phyloP scores from a whole-genome alignment of 2,888 invertebrate genomes.

The Epinotia nisella region DNA sequence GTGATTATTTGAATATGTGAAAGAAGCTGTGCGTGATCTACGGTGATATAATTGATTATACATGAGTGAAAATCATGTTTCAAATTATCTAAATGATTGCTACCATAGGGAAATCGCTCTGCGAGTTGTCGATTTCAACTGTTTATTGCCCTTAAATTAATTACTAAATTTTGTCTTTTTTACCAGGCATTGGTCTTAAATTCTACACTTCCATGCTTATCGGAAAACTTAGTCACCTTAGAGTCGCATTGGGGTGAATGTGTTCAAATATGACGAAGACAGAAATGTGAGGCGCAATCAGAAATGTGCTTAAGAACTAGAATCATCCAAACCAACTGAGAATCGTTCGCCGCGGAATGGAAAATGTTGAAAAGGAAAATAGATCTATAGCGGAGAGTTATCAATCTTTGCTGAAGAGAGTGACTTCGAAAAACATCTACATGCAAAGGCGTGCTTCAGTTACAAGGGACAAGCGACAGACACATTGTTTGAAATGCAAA shows the following conservation, averaged over 20 bases:
- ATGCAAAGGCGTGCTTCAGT: conserved; percentile 32
- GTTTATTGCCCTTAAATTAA: conserved; percentile 24
- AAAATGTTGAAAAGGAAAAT: conserved; percentile 8
- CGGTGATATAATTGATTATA: background rate
- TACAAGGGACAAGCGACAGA: conserved; percentile 18
- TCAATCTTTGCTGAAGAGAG: conserved; percentile 25
- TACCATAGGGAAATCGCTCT: conserved; percentile 19
- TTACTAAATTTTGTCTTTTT: conserved; percentile 42
- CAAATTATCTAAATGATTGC: conserved; percentile 13
- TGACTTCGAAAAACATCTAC: conserved; percentile 21
- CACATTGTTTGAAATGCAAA: conserved; percentile 37
- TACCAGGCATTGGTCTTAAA: conserved; percentile 43
- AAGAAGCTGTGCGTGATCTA: conserved; percentile 33
- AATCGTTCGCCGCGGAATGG: background rate
- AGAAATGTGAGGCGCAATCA: conserved; percentile 16
- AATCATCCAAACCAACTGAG: background rate
- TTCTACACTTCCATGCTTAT: conserved; percentile 38
- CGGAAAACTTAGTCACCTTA: conserved; percentile 37
- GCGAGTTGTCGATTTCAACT: conserved; percentile 36
- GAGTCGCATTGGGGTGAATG: conserved; percentile 25
- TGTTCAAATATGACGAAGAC: conserved; percentile 14
- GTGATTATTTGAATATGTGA: conserved; percentile 32
- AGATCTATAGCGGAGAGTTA: conserved; percentile 17
- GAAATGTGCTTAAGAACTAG: background rate
- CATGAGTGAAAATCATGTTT: background rate